Conservation (phyloP, 1,140 invertebrate genomes). For the Hormaphis cornu region DNA sequence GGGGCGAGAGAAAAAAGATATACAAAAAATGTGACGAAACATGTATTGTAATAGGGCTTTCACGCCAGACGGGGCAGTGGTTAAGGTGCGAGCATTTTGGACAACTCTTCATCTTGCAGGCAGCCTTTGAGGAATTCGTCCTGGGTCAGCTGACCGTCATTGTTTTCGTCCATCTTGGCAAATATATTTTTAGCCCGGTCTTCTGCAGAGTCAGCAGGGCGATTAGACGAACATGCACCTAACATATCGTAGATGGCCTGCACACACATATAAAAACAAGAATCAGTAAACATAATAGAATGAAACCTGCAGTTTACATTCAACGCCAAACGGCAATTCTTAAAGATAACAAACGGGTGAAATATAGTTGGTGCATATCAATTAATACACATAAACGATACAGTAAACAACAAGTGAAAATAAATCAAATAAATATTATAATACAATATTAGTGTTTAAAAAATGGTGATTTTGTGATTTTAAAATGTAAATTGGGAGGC, state of each 20-base stretch:
- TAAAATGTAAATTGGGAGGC: too few species aligned
- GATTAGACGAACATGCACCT: conserved; percentile 85
- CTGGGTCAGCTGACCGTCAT: conserved; percentile 94
- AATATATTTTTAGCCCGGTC: conserved; percentile 97
- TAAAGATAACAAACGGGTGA: too few species aligned
- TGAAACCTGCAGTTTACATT: too few species aligned
- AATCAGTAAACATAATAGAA: neutral
- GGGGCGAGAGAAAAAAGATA: conserved; percentile 19
- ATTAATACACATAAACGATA: too few species aligned
- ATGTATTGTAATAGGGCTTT: conserved; percentile 2
- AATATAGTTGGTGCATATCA: too few species aligned
- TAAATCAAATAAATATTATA: too few species aligned
- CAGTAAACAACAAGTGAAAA: too few species aligned
- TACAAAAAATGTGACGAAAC: conserved; percentile 16
- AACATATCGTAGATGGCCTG: conserved; percentile 99
- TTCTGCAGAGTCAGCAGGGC: conserved; percentile 84
- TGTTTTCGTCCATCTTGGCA: conserved; percentile 98
- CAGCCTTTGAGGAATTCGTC: conserved; percentile 99
- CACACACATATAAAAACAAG: neutral
- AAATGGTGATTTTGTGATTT: too few species aligned
- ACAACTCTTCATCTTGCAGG: conserved; percentile 92
- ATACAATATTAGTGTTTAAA: too few species aligned
- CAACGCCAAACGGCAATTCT: too few species aligned
- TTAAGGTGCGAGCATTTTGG: conserved; percentile 90
- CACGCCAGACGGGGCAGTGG: conserved; percentile 38